Conservation (phyloP, 1,140 invertebrate genomes). For the Aphelinus certus region DNA sequence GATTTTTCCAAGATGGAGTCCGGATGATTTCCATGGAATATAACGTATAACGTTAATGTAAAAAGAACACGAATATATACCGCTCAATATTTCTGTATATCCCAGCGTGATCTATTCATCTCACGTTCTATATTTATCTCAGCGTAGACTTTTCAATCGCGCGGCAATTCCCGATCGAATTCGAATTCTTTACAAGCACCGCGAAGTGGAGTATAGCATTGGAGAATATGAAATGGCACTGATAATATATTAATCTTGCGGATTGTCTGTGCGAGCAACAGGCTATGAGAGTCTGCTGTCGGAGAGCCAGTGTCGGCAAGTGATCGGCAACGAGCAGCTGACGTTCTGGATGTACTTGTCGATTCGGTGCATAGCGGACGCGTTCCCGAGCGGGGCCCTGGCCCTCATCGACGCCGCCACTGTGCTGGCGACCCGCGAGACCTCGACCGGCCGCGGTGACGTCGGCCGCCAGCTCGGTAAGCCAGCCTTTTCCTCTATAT, state of each 20-base stretch:
- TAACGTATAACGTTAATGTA: too few relatives aligned
- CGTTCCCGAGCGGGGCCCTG: conserved; percentile 78
- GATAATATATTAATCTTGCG: neutral
- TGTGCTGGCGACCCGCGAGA: conserved; percentile 82
- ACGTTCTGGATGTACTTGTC: conserved; percentile 79
- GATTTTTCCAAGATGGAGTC: too few relatives aligned
- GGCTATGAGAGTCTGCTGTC: conserved; percentile 68
- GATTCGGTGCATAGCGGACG: conserved; percentile 77
- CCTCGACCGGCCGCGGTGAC: conserved; percentile 79
- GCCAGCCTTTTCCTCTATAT: neutral
- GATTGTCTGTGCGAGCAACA: neutral
- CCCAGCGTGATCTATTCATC: too few relatives aligned
- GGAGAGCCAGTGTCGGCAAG: conserved; percentile 72
- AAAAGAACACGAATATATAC: too few relatives aligned
- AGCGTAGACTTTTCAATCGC: too few relatives aligned
- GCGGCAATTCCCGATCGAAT: too few relatives aligned
- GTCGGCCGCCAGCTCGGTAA: conserved; percentile 78
- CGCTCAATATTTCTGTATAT: too few relatives aligned
- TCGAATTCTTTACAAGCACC: too few relatives aligned
- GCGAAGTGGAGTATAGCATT: too few relatives aligned
- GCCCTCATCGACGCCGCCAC: conserved; percentile 78
- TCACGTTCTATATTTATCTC: too few relatives aligned
- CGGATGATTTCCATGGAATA: too few relatives aligned
- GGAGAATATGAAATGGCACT: too few relatives aligned
- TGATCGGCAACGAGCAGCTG: conserved; percentile 70